These are phyloP conservation scores for Ctenoplectra terminalis DNA, from an alignment of 1,140 invertebrate genomes.

Conservation along the genomic window DNA sequence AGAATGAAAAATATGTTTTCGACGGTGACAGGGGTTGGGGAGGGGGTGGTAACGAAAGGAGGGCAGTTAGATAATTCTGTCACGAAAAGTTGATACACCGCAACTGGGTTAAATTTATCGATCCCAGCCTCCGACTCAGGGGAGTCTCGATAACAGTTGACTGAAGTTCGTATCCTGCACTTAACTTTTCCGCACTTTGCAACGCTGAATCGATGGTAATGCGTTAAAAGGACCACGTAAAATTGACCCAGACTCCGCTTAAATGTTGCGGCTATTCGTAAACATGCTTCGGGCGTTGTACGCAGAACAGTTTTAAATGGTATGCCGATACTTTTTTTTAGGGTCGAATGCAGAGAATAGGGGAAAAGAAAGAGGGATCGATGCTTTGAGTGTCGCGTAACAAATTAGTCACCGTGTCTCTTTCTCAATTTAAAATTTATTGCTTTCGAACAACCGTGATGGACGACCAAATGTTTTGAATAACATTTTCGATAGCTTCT, in stretches of 20 bases:
- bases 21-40: not conserved
- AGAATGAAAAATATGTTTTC: slow-evolving; percentile 49
- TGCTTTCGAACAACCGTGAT: no score
- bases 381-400: not conserved
- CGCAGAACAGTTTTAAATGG: not conserved
- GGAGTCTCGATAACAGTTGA: slow-evolving; percentile 39
- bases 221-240: not conserved
- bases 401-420: not conserved
- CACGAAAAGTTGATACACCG: slow-evolving; percentile 41
- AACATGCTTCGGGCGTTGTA: not conserved
- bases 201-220: not conserved
- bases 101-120: slow-evolving; percentile 44
- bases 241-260: not conserved
- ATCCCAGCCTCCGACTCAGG: not conserved
- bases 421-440: not conserved
- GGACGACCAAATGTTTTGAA: no score
- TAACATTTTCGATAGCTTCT: not conserved
- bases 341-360: not conserved
- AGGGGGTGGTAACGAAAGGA: not conserved
- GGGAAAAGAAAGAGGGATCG: not conserved
- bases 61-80: slow-evolving; percentile 42
- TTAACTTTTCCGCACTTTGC: slow-evolving; percentile 35
- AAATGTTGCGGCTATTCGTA: not conserved
- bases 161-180: slow-evolving; percentile 19
- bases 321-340: not conserved